These are phyloP conservation scores for Gisinianus flammeolus DNA, from an alignment of 2,888 invertebrate species.

Conservation along the genomic window DNA sequence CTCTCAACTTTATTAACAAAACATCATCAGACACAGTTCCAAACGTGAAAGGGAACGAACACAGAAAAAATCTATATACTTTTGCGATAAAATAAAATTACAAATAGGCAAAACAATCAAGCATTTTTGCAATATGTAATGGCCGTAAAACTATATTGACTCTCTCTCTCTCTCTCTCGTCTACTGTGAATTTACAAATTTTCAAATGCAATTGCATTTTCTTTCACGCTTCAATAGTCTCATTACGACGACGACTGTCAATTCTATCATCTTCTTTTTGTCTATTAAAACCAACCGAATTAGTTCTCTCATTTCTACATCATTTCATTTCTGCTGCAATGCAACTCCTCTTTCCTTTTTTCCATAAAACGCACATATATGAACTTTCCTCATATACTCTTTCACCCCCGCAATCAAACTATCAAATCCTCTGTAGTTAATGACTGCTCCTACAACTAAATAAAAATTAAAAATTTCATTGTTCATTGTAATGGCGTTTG, in stretches of 20 bases:
- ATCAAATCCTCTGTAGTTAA: too few species aligned
- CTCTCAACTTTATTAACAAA: too few species aligned
- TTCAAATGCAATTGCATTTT: neutral
- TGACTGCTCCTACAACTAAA: neutral
- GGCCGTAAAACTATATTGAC: neutral
- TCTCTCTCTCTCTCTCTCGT: neutral
- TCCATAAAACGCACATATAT: too few species aligned
- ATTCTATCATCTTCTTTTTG: neutral
- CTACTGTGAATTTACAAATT: neutral
- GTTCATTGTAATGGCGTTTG: too few species aligned
- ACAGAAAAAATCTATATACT: too few species aligned
- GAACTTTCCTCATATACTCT: neutral
- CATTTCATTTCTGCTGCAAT: too few species aligned
- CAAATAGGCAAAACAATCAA: neutral
- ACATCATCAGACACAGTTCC: too few species aligned
- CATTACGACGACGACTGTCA: neutral
- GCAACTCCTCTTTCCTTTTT: too few species aligned
- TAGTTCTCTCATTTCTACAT: neutral
- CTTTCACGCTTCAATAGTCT: neutral
- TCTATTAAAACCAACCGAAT: neutral
- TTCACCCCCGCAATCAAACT: neutral
- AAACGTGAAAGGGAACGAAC: too few species aligned
- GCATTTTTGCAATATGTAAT: neutral
- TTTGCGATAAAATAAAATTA: neutral
- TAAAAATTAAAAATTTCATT: neutral